phyloP scores from a whole-genome alignment of 2,888 invertebrate genomes.

The Endotricha flammealis region DNA sequence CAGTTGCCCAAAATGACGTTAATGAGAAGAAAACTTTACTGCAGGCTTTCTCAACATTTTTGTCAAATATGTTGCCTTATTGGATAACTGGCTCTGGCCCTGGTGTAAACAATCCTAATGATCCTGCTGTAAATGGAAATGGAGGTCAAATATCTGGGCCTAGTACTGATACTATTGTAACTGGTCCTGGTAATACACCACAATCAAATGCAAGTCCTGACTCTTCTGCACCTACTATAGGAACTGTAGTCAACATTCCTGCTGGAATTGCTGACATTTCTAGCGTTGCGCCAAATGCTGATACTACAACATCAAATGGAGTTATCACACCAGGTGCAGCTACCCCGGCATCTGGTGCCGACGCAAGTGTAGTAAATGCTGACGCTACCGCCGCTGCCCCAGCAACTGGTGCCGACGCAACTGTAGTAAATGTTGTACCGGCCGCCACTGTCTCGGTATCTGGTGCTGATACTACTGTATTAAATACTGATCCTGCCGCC shows the following conservation, averaged over 20 bases:
- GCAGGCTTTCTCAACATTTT: conserved; percentile 43
- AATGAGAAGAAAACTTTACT: conserved; percentile 52
- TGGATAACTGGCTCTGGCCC: conserved; percentile 37
- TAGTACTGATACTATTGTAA: no score
- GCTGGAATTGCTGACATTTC: no score
- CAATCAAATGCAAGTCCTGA: no score
- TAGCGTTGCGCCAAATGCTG: background rate
- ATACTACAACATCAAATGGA: background rate
- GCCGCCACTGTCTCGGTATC: background rate
- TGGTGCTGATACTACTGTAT: background rate
- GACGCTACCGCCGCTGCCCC: background rate
- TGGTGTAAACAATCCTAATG: background rate
- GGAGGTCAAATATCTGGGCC: no score
- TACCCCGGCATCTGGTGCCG: no score
- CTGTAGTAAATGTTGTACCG: no score
- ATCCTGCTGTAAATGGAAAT: background rate
- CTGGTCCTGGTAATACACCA: no score
- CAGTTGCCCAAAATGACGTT: conserved; percentile 39
- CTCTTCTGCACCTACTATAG: no score
- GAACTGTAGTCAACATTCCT: no score
- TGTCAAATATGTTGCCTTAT: conserved; percentile 49
- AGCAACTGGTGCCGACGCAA: background rate
- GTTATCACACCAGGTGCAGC: no score
- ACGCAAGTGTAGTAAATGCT: no score
- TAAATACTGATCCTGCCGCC: background rate